Conservation (phyloP, 2,797 vertebrate genomes). For the Eulemur mongoz region DNA sequence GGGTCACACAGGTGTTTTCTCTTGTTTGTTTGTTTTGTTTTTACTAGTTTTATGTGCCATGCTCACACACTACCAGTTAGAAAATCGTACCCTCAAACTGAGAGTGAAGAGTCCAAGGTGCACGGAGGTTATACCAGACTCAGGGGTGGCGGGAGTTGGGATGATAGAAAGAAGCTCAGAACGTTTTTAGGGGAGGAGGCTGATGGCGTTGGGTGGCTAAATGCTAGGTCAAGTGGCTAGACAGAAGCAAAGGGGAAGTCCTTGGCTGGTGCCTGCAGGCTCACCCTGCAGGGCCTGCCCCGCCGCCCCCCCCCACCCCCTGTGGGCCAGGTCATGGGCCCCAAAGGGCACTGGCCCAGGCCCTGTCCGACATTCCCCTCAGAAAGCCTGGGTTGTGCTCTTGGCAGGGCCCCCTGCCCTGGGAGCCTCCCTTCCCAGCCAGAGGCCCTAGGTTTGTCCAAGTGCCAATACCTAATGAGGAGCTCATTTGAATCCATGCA, state of each 20-base stretch:
- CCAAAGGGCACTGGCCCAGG: background rate
- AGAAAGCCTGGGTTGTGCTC: constrained; percentile 72
- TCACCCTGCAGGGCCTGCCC: background rate
- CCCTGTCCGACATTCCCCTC: background rate
- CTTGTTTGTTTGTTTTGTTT: background rate
- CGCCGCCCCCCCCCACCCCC: background rate
- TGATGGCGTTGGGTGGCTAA: background rate
- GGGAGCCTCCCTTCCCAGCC: constrained; percentile 66
- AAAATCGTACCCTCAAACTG: background rate
- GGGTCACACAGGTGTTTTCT: background rate
- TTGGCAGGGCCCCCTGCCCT: constrained; percentile 49
- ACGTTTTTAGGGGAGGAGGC: background rate
- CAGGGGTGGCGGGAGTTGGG: background rate
- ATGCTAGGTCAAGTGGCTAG: background rate
- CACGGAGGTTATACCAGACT: background rate
- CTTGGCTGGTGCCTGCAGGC: background rate
- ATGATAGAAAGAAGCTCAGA: background rate
- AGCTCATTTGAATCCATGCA: constrained; percentile 88
- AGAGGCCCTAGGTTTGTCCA: constrained; percentile 82
- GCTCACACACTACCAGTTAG: background rate
- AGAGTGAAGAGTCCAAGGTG: background rate
- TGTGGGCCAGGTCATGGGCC: background rate
- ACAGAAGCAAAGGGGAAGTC: background rate
- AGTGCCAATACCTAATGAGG: constrained; percentile 87
- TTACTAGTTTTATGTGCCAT: background rate